Evolutionary conservation across 2,113 vertebrate genomes (phyloP).

Genomic region (Silurus glanis): DNA sequence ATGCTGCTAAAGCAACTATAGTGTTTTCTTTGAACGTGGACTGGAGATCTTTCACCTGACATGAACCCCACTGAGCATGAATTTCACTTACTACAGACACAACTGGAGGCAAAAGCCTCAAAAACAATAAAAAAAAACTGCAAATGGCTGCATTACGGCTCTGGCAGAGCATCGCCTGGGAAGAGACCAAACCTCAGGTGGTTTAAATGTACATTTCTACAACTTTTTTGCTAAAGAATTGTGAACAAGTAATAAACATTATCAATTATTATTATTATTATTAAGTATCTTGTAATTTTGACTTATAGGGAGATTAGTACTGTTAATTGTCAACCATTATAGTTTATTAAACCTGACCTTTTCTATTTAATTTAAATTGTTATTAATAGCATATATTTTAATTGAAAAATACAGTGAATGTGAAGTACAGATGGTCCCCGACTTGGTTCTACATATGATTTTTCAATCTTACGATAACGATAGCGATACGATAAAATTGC

Average conservation of each 20-base stretch:
- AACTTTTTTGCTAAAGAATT: neutral
- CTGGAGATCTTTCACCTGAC: neutral
- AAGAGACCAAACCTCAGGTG: neutral
- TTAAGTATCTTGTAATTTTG: neutral
- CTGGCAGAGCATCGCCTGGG: neutral
- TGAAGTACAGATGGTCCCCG: no score
- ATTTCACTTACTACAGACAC: neutral
- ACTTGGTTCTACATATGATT: no score
- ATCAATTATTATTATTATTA: neutral
- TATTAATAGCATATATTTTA: neutral
- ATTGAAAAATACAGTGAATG: neutral
- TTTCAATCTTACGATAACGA: no score
- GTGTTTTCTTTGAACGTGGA: neutral
- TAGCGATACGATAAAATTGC: no score
- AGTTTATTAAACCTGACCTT: neutral
- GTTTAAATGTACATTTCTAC: neutral
- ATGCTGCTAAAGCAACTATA: conserved; percentile 6
- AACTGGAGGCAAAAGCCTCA: neutral
- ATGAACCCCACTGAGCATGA: neutral
- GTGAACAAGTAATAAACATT: neutral
- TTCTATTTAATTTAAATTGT: neutral
- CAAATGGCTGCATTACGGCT: neutral
- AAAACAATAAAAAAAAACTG: neutral
- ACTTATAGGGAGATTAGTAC: neutral
- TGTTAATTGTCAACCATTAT: neutral